phyloP scores from a whole-genome alignment of 2,113 vertebrate species.

The Melanostigma gelatinosum region DNA sequence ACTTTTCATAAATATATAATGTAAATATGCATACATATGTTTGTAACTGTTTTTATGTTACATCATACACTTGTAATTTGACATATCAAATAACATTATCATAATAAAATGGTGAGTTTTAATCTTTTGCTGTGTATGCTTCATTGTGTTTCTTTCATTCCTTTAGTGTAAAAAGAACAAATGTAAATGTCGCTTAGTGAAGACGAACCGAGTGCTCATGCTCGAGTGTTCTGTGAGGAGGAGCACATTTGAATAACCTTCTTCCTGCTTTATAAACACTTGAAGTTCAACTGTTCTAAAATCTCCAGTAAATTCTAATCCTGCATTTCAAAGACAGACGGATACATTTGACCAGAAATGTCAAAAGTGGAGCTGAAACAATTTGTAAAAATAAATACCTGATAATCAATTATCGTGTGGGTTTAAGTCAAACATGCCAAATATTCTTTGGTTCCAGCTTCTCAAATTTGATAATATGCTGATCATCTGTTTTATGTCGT shows the following conservation, averaged over 20 bases:
- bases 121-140: slow-evolving; percentile 73
- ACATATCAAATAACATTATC: slow-evolving; percentile 91
- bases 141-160: slow-evolving; percentile 26
- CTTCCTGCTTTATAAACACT: background rate
- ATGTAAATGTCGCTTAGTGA: too few relatives aligned
- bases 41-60: slow-evolving; percentile 96
- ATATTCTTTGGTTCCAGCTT: background rate
- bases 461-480: background rate
- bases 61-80: slow-evolving; percentile 94
- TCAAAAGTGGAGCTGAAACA: background rate
- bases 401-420: background rate
- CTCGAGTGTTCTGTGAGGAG: background rate
- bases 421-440: background rate
- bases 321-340: background rate
- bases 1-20: slow-evolving; percentile 92
- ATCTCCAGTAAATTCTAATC: background rate
- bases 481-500: background rate
- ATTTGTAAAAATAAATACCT: background rate
- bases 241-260: background rate
- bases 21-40: slow-evolving; percentile 96
- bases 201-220: background rate
- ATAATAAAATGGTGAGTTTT: slow-evolving; percentile 92
- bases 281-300: background rate
- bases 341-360: background rate
- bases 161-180: background rate